Conservation (phyloP, 1,140 invertebrate genomes). For the Drosophila funebris region DNA sequence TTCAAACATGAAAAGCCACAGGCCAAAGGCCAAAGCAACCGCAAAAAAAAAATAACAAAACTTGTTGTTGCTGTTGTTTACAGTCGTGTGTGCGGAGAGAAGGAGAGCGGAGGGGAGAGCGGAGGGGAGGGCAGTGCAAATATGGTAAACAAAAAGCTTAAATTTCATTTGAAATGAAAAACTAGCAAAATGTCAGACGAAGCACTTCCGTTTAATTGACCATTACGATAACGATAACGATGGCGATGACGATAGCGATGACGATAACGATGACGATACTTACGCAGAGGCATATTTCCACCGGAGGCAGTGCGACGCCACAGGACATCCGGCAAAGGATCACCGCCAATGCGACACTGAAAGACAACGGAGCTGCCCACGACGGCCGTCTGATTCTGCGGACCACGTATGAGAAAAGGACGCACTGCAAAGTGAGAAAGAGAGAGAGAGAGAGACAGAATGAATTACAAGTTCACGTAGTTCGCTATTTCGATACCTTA, state of each 20-base stretch:
- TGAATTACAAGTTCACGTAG: not conserved
- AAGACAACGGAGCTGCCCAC: slow-evolving; percentile 91
- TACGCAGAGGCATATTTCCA: slow-evolving; percentile 89
- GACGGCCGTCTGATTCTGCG: slow-evolving; percentile 89
- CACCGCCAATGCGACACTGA: slow-evolving; percentile 91
- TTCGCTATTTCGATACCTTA: slow-evolving; percentile 84
- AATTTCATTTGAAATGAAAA: slow-evolving; percentile 72
- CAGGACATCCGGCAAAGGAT: slow-evolving; percentile 90
- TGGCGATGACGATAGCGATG: not conserved
- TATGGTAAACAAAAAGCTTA: slow-evolving; percentile 66
- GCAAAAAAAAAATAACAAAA: slow-evolving; percentile 67
- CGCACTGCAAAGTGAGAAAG: slow-evolving; percentile 86
- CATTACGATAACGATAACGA: not conserved
- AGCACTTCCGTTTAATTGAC: slow-evolving; percentile 76
- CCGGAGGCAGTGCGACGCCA: slow-evolving; percentile 88
- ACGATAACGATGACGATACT: slow-evolving; percentile 59
- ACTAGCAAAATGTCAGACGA: slow-evolving; percentile 50
- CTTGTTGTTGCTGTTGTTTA: slow-evolving; percentile 8
- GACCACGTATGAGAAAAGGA: slow-evolving; percentile 91
- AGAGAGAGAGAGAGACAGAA: slow-evolving; percentile 29
- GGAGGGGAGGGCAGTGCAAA: slow-evolving; percentile 5
- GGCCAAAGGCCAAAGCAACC: slow-evolving; percentile 68
- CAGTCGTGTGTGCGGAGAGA: slow-evolving; percentile 15
- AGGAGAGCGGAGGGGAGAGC: too few relatives aligned
- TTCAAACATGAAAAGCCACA: slow-evolving; percentile 67